Conservation (phyloP, 2,888 invertebrate genomes). For the Calliopum simillimum region DNA sequence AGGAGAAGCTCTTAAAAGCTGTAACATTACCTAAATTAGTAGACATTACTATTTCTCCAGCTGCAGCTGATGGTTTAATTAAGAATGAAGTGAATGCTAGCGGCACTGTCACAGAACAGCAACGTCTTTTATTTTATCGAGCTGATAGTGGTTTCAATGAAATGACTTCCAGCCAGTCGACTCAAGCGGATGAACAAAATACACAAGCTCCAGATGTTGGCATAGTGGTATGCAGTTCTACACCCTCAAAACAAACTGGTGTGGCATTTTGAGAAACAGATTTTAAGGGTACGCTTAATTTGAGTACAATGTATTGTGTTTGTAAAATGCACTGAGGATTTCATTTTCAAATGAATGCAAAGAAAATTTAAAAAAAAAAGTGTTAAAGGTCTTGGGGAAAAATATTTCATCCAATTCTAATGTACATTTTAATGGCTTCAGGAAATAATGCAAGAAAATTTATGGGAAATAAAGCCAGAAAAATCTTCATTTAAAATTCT, state of each 20-base stretch:
- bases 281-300: no score
- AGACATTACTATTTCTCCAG: not conserved
- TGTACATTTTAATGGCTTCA: no score
- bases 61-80: not conserved
- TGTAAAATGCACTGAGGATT: no score
- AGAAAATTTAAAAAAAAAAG: no score
- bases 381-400: no score
- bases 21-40: not conserved
- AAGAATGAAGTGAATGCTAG: not conserved
- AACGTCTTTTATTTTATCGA: constrained; percentile 52
- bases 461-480: no score
- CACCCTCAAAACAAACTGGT: constrained; percentile 50
- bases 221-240: constrained; percentile 53
- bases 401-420: no score
- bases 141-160: constrained; percentile 67
- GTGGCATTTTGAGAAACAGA: constrained; percentile 16
- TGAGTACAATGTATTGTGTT: no score
- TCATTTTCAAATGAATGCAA: no score
- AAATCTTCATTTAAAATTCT: no score
- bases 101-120: not conserved
- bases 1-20: not conserved
- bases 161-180: constrained; percentile 46
- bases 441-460: no score
- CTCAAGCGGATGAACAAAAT: constrained; percentile 13
- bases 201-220: constrained; percentile 47